Conservation (phyloP, 2,888 invertebrate genomes). For the Diadegma fenestrale region DNA sequence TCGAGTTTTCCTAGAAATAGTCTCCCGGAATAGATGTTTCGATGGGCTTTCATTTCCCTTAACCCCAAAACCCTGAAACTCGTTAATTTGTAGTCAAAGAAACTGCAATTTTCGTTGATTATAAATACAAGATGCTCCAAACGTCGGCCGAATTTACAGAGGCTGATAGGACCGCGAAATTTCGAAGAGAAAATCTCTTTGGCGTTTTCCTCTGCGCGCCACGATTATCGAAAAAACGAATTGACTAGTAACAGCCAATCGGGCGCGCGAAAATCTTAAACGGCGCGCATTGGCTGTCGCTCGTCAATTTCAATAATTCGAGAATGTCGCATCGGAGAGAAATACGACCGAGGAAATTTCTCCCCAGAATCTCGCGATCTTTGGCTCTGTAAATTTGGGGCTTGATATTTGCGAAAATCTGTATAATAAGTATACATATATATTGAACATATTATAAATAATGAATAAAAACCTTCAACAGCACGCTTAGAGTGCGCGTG, state of each 20-base stretch:
- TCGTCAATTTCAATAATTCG: not conserved
- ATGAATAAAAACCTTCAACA: slow-evolving; percentile 31
- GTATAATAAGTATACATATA: slow-evolving; percentile 50
- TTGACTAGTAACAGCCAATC: not conserved
- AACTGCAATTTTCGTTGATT: not conserved
- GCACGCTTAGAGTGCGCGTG: slow-evolving; percentile 51
- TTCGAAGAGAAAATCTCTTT: not conserved
- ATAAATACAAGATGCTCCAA: not conserved
- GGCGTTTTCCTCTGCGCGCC: not conserved
- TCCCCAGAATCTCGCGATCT: not conserved
- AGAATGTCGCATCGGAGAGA: not conserved
- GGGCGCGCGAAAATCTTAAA: not conserved
- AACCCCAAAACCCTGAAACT: not conserved
- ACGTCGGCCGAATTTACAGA: not conserved
- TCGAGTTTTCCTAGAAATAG: not conserved
- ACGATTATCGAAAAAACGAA: not conserved
- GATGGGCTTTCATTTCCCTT: not conserved
- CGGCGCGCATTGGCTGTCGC: not conserved
- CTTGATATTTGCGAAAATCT: slow-evolving; percentile 31
- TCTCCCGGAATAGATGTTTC: not conserved
- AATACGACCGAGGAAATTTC: not conserved
- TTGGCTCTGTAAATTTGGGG: not conserved
- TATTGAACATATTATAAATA: slow-evolving; percentile 64
- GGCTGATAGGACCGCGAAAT: not conserved
- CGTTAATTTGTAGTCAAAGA: not conserved